A percentile compares a stretch with the other conserved stretches of the same genome.
These are phyloP conservation scores for Sebastes minor DNA, from an alignment of 2,797 vertebrate species.

Conservation along the genomic window DNA sequence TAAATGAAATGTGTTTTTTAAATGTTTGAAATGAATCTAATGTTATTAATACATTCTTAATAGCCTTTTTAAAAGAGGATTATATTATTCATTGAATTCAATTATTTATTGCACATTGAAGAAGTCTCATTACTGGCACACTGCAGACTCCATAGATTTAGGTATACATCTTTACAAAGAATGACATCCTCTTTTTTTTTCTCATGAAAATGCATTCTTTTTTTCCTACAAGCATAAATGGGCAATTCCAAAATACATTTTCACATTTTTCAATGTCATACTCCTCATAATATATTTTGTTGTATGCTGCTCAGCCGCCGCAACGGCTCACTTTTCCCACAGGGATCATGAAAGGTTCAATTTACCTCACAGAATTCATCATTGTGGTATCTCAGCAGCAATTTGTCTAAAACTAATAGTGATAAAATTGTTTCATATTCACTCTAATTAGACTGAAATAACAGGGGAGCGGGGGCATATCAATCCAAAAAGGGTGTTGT, in stretches of 20 bases:
- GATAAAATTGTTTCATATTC: conserved; percentile 23
- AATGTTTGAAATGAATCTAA: neutral
- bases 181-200: neutral
- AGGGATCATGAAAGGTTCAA: conserved; percentile 17
- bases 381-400: conserved; percentile 4
- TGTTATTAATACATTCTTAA: neutral
- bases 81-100: neutral
- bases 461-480: neutral
- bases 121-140: neutral
- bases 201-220: neutral
- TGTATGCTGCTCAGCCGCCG: neutral
- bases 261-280: neutral
- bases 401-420: conserved; percentile 14
- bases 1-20: neutral
- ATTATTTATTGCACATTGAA: neutral
- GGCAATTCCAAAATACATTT: neutral
- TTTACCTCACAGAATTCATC: conserved; percentile 20
- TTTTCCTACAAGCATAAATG: neutral
- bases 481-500: neutral
- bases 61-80: neutral
- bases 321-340: conserved; percentile 1
- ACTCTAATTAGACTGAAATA: conserved; percentile 25
- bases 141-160: neutral
- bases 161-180: neutral
- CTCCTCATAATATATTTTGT: neutral